These are phyloP conservation scores for Adrianichthys oophorus DNA, from an alignment of 2,797 vertebrate species.

Conservation along the genomic window DNA sequence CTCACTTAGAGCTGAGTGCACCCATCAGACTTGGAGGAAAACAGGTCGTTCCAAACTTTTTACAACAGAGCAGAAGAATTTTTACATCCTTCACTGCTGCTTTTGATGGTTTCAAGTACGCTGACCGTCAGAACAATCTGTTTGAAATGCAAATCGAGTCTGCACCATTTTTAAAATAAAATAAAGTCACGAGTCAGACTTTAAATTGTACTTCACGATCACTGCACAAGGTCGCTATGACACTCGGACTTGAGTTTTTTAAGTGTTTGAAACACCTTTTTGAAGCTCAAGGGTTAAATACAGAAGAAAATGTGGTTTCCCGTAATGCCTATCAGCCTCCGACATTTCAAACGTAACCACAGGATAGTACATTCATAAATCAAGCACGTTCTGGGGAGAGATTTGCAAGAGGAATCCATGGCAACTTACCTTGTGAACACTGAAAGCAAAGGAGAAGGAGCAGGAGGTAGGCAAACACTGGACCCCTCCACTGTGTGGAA, in stretches of 20 bases:
- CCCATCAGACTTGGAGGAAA: constrained; percentile 62
- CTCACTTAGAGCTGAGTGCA: constrained; percentile 73
- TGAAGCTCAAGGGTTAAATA: constrained; percentile 50
- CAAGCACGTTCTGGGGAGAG: constrained; percentile 45
- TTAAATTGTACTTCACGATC: too few species aligned
- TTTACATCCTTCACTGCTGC: constrained; percentile 16
- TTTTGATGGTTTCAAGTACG: constrained; percentile 43
- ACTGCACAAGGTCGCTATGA: too few species aligned
- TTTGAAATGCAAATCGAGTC: constrained; percentile 41
- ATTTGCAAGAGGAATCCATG: constrained; percentile 24
- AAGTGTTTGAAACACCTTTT: constrained; percentile 30
- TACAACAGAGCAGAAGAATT: constrained; percentile 42
- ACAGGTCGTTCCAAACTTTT: constrained; percentile 45
- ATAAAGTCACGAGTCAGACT: too few species aligned
- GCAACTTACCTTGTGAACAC: constrained; percentile 75
- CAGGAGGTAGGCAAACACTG: constrained; percentile 64
- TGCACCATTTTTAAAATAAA: constrained; percentile 2
- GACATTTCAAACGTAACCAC: constrained; percentile 26
- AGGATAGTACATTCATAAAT: constrained; percentile 50
- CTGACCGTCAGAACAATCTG: constrained; percentile 25
- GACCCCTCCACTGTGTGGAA: constrained; percentile 67
- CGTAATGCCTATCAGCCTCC: constrained; percentile 36
- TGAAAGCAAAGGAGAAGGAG: constrained; percentile 67
- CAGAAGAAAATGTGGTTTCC: constrained; percentile 33
- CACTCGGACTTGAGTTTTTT: too few species aligned